Base-by-base conservation (phyloP, 2,113 vertebrate genomes). In the Cyanoramphus novaezelandiae region DNA sequence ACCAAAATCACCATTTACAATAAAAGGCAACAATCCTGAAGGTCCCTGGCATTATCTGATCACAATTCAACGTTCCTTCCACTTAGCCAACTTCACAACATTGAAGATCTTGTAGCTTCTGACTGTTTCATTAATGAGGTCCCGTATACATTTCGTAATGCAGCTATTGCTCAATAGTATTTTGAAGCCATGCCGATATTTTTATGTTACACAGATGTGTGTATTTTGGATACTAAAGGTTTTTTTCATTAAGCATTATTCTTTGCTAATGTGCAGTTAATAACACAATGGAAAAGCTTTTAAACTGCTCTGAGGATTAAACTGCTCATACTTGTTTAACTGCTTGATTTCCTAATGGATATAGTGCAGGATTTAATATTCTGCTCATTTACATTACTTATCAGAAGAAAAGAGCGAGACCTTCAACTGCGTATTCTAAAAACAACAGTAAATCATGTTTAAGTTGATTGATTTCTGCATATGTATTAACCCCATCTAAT, bases 251-350 rank as follows among this genome's bases (percentile, higher is more conserved):
- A 93, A 91, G 74, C 70, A 85, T 94, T 93, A 86, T 86, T 82
- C 75, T 92, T 90, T 88, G 79, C 85, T 93, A 96, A 92, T 94
- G 84, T 87, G 63, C 39, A 81, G 70, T 90, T 92, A 93, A 89
- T 93, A 91, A 92, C 59, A 84, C 81, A 94, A 95, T 67, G 83
- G 96, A 93, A 96, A 94, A 92, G 79, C 64, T 97, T 96, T 96
- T 83, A 90, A 89, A 96, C 77, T 93, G 52, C 90, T 85, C n/a
- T 33, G 46, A 70, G 68, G 87, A 95, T 87, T 86, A 92, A 96
- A 91, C 91, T 65, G 49, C 91, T 94, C 83, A 57, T 35, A 70
- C 60, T 79, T 95, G 70, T 94, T 96, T 95, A 94, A 96, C 90
- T 62, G 90, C 91, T 96, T 82, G 87, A 94, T 93, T 96, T 95